A percentile compares a stretch with the other conserved stretches of the same genome.
Evolutionary conservation across 2,113 vertebrate species (phyloP).

Genomic region (Rhodinocichla rosea): DNA sequence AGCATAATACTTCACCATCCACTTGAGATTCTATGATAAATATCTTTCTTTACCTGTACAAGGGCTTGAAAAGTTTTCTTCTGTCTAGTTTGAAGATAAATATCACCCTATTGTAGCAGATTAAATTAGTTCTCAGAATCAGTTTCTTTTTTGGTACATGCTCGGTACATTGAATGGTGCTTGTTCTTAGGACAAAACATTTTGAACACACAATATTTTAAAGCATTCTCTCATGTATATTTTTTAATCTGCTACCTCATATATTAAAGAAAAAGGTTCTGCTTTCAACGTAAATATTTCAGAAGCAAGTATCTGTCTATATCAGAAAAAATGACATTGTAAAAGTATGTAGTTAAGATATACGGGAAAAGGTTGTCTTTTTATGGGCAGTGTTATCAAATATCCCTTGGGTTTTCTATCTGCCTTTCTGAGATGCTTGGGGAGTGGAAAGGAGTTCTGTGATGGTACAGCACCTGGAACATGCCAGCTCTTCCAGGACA

Average conservation of each 20-base stretch:
- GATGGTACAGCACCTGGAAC: neutral
- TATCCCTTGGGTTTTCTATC: neutral
- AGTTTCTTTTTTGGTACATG: neutral
- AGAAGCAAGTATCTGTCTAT: neutral
- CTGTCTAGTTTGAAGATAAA: neutral
- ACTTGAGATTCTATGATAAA: constrained; percentile 2
- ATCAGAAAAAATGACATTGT: neutral
- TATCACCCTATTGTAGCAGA: neutral
- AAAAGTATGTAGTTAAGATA: neutral
- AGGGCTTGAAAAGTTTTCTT: neutral
- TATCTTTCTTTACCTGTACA: neutral
- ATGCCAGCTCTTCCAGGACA: neutral
- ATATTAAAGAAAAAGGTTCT: neutral
- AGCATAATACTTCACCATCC: neutral
- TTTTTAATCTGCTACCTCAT: neutral
- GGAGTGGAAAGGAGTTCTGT: neutral
- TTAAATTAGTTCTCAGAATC: neutral
- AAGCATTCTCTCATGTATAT: neutral
- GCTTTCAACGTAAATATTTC: neutral
- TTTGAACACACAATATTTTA: neutral
- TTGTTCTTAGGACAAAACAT: neutral
- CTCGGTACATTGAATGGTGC: neutral
- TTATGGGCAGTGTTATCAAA: neutral
- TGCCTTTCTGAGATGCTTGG: neutral
- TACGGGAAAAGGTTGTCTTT: rapidly evolving